These are phyloP conservation scores for Acrobasis repandana DNA, from an alignment of 2,888 invertebrate genomes.

Conservation along the genomic window DNA sequence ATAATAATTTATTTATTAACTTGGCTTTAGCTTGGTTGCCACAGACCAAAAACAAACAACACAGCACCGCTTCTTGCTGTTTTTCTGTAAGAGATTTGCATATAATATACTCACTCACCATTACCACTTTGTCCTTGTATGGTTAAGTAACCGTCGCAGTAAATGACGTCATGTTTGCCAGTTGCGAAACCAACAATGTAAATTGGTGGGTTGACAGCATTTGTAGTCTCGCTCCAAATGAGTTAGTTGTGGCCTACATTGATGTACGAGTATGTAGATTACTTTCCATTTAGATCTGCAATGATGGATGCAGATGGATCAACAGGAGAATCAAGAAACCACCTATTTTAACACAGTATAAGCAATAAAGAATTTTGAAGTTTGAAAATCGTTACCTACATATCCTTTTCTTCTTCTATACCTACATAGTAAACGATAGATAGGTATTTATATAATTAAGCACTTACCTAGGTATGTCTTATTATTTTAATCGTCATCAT, in stretches of 20 bases:
- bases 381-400: too few relatives aligned
- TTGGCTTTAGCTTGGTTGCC: too few relatives aligned
- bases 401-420: too few relatives aligned
- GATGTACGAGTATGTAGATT: neutral
- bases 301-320: neutral
- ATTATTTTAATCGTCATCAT: too few relatives aligned
- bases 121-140: neutral
- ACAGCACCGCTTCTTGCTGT: neutral
- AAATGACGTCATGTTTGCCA: slow-evolving; percentile 5
- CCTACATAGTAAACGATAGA: too few relatives aligned
- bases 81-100: neutral
- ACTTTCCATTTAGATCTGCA: neutral
- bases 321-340: too few relatives aligned
- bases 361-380: too few relatives aligned
- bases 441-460: too few relatives aligned
- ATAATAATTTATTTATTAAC: too few relatives aligned
- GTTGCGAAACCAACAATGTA: slow-evolving; percentile 14
- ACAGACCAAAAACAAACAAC: too few relatives aligned
- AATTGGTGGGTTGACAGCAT: slow-evolving; percentile 13
- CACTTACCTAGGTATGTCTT: too few relatives aligned
- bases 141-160: neutral
- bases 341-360: too few relatives aligned
- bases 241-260: neutral
- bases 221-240: neutral
- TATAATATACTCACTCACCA: neutral